Evolutionary conservation across 2,797 vertebrate genomes (phyloP).

Genomic region (Nyctibius grandis): DNA sequence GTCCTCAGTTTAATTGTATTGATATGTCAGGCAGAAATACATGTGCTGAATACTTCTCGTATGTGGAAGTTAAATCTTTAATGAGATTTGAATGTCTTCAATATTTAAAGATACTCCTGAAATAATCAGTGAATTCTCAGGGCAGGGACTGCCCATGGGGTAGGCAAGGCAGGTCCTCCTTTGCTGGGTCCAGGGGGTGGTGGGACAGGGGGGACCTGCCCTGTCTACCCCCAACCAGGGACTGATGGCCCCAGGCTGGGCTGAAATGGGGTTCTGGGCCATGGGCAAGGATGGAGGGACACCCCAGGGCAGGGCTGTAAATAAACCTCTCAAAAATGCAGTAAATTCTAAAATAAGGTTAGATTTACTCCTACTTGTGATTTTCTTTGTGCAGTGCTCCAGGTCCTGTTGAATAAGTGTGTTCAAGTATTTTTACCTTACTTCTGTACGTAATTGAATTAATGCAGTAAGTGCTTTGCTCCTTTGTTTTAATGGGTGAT

Average conservation of each 20-base stretch:
- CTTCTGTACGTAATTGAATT: neutral
- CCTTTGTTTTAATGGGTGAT: neutral
- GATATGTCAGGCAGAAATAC: constrained; percentile 21
- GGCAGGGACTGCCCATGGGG: accelerated
- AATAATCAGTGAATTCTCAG: neutral
- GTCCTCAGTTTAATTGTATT: neutral
- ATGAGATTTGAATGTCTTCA: neutral
- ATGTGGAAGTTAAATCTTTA: neutral
- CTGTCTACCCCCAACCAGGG: neutral
- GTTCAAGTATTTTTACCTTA: neutral
- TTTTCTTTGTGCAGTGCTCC: neutral
- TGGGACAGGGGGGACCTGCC: accelerated
- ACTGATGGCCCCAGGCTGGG: neutral
- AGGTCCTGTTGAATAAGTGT: neutral
- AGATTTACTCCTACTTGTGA: neutral
- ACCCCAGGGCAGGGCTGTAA: neutral
- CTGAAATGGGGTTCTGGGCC: neutral
- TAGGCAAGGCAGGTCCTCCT: neutral
- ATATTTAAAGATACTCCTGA: neutral
- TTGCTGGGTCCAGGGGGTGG: accelerated
- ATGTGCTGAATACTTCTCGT: neutral
- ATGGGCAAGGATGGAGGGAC: neutral
- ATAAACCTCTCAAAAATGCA: neutral
- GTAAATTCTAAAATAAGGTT: neutral
- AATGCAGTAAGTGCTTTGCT: neutral